Evolutionary conservation across 2,888 invertebrate genomes (phyloP).

Genomic region (Cyclophora punctaria): DNA sequence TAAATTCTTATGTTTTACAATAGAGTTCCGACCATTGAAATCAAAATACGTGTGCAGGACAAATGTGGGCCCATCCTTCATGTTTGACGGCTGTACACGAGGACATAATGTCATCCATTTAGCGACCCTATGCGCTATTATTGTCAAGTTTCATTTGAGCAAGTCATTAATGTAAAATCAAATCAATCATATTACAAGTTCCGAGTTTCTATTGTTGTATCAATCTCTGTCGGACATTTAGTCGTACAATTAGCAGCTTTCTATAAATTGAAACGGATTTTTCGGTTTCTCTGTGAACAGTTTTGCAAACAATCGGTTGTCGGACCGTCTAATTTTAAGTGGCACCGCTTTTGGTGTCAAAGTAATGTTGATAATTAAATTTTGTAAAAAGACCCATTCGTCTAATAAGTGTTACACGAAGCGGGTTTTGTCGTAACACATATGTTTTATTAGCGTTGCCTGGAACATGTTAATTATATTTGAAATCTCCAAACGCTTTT

Average conservation of each 20-base stretch:
- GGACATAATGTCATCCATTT: slow-evolving; percentile 60
- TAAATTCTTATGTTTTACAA: slow-evolving; percentile 36
- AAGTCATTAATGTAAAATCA: slow-evolving; percentile 50
- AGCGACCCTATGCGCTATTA: slow-evolving; percentile 50
- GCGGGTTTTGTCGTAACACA: slow-evolving; percentile 48
- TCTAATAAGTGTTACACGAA: slow-evolving; percentile 68
- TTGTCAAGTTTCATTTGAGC: slow-evolving; percentile 43
- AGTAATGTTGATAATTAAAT: slow-evolving; percentile 69
- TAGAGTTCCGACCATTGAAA: slow-evolving; percentile 40
- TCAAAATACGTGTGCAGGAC: slow-evolving; percentile 42
- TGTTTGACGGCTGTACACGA: slow-evolving; percentile 52
- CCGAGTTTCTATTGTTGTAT: slow-evolving; percentile 32
- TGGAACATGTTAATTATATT: slow-evolving; percentile 62
- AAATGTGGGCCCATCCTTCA: slow-evolving; percentile 55
- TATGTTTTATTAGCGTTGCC: slow-evolving; percentile 54
- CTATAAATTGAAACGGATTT: slow-evolving; percentile 53
- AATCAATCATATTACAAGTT: slow-evolving; percentile 48
- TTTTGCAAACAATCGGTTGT: slow-evolving; percentile 48
- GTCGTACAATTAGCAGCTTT: slow-evolving; percentile 52
- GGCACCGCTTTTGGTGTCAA: slow-evolving; percentile 54
- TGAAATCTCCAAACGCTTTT: slow-evolving; percentile 33
- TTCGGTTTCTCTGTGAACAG: slow-evolving; percentile 40
- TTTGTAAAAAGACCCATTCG: slow-evolving; percentile 53
- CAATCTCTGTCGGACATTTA: slow-evolving; percentile 28
- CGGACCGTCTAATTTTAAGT: slow-evolving; percentile 40